Conservation (phyloP, 2,888 invertebrate genomes). For the Pelosia muscerda region DNA sequence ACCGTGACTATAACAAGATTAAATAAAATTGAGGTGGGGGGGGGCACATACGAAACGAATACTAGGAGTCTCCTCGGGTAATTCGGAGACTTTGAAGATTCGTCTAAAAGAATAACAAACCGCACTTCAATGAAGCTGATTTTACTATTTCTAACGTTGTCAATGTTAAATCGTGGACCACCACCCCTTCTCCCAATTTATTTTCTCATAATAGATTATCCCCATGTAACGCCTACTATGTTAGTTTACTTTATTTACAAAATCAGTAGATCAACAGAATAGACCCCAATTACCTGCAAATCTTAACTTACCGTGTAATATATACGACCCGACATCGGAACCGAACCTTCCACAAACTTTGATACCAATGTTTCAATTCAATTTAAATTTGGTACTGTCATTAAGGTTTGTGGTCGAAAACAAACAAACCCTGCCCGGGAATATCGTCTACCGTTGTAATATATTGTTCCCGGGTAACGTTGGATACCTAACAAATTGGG, state of each 20-base stretch:
- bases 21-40: too few relatives aligned
- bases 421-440: not conserved
- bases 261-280: not conserved
- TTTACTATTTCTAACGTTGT: too few relatives aligned
- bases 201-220: too few relatives aligned
- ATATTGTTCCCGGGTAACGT: not conserved
- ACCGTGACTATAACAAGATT: too few relatives aligned
- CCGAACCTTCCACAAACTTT: not conserved
- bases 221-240: too few relatives aligned
- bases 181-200: too few relatives aligned
- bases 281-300: constrained; percentile 6
- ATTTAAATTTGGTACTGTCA: constrained; percentile 5
- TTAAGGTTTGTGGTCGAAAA: constrained; percentile 7
- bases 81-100: too few relatives aligned
- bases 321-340: constrained; percentile 1
- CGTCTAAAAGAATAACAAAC: too few relatives aligned
- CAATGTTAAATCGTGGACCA: too few relatives aligned
- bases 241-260: not conserved
- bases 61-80: too few relatives aligned
- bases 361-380: constrained; percentile 1
- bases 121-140: too few relatives aligned
- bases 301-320: constrained; percentile 4
- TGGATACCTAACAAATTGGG: not conserved
- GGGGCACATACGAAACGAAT: too few relatives aligned
- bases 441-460: not conserved